A percentile compares a stretch with the other conserved stretches of the same genome.
Conservation (phyloP, 2,797 vertebrate species). For the Rhyacichthys aspro region DNA sequence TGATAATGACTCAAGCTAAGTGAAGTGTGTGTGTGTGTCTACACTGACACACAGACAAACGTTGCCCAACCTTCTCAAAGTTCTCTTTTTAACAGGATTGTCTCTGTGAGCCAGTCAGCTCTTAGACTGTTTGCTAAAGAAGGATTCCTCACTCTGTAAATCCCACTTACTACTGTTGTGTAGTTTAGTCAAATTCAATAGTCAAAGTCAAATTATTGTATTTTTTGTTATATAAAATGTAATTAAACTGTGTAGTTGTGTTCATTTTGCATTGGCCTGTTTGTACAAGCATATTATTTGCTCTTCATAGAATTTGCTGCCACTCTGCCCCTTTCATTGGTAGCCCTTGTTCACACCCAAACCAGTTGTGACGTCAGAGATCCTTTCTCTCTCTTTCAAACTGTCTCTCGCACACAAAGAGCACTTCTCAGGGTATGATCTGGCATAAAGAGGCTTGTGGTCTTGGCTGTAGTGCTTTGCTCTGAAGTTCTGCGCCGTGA, state of each 20-base stretch:
- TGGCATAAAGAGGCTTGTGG: slow-evolving; percentile 53
- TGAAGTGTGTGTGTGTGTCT: slow-evolving; percentile 52
- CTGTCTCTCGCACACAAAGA: slow-evolving; percentile 39
- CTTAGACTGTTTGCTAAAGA: slow-evolving; percentile 56
- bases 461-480: slow-evolving; percentile 50
- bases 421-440: slow-evolving; percentile 52
- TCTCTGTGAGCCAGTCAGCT: slow-evolving; percentile 67
- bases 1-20: slow-evolving; percentile 81
- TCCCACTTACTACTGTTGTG: slow-evolving; percentile 55
- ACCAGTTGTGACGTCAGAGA: slow-evolving; percentile 34
- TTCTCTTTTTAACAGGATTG: slow-evolving; percentile 74
- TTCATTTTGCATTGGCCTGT: too few relatives aligned
- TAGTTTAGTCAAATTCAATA: too few relatives aligned
- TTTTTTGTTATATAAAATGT: slow-evolving; percentile 65
- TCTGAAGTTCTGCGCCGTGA: slow-evolving; percentile 48
- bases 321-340: slow-evolving; percentile 24
- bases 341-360: slow-evolving; percentile 24
- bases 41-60: slow-evolving; percentile 5
- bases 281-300: background rate
- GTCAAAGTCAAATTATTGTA: slow-evolving; percentile 41
- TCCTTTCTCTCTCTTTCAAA: slow-evolving; percentile 18
- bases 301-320: slow-evolving; percentile 17
- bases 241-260: slow-evolving; percentile 62
- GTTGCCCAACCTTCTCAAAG: slow-evolving; percentile 51
- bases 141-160: slow-evolving; percentile 66